These are phyloP conservation scores for Danio rerio DNA, from an alignment of 2,113 vertebrate species.

Conservation along the genomic window DNA sequence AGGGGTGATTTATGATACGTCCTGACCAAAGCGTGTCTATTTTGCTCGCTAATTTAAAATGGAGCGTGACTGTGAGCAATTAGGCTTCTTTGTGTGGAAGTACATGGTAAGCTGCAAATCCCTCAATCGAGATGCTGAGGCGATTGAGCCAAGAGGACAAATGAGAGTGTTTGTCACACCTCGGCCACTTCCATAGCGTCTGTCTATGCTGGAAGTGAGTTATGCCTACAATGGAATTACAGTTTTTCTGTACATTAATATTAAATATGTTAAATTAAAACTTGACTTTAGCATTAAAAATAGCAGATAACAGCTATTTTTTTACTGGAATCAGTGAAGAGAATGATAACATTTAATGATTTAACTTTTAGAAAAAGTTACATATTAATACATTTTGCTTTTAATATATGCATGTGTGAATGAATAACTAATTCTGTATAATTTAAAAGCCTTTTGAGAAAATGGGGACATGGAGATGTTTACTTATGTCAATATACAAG, in stretches of 20 bases:
- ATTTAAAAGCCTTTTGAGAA: too few species aligned
- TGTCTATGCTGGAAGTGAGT: background rate
- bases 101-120: conserved; percentile 26
- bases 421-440: too few species aligned
- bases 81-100: conserved; percentile 54
- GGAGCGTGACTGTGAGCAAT: conserved; percentile 56
- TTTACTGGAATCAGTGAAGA: too few species aligned
- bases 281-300: background rate
- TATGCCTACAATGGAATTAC: background rate
- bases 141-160: conserved; percentile 21
- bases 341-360: too few species aligned
- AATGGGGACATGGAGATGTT: too few species aligned
- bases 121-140: conserved; percentile 33
- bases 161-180: conserved; percentile 44
- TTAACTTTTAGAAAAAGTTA: too few species aligned
- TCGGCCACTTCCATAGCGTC: background rate
- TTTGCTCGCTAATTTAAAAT: conserved; percentile 58
- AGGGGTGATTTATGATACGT: conserved; percentile 44
- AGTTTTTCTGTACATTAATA: background rate
- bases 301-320: too few species aligned
- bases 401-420: too few species aligned
- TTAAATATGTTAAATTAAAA: background rate
- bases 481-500: too few species aligned
- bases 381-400: too few species aligned
- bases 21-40: conserved; percentile 4